phyloP scores from a whole-genome alignment of 2,113 vertebrate species.

The Hylia prasina region DNA sequence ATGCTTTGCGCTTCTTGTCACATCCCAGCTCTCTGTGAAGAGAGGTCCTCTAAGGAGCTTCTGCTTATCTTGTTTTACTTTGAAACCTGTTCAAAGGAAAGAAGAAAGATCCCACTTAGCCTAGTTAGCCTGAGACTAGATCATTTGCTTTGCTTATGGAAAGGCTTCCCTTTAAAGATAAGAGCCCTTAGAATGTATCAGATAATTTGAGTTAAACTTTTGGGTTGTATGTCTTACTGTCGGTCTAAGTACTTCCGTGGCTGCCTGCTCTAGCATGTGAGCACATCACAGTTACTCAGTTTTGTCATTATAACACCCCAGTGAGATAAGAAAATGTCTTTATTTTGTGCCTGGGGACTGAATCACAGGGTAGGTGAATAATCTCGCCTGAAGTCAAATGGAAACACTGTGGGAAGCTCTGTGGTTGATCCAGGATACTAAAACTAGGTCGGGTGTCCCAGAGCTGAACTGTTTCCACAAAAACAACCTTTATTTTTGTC shows the following conservation, averaged over 20 bases:
- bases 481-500: not conserved
- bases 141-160: slow-evolving; percentile 50
- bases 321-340: slow-evolving; percentile 41
- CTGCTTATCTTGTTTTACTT: slow-evolving; percentile 75
- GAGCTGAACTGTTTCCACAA: not conserved
- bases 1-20: slow-evolving; percentile 52
- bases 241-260: not conserved
- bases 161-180: slow-evolving; percentile 54
- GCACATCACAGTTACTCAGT: slow-evolving; percentile 27
- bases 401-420: not conserved
- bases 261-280: not conserved
- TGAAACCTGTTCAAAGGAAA: slow-evolving; percentile 72
- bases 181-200: slow-evolving; percentile 45
- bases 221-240: slow-evolving; percentile 8
- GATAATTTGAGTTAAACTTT: slow-evolving; percentile 55
- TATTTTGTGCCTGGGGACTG: not conserved
- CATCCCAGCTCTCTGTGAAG: slow-evolving; percentile 50
- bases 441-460: not conserved
- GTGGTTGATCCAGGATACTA: not conserved
- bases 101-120: slow-evolving; percentile 61
- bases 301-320: slow-evolving; percentile 21
- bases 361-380: slow-evolving; percentile 2
- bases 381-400: not conserved
- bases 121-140: slow-evolving; percentile 22
- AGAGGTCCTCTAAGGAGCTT: slow-evolving; percentile 62